Conservation (phyloP, 2,113 vertebrate species). For the Carollia perspicillata region DNA sequence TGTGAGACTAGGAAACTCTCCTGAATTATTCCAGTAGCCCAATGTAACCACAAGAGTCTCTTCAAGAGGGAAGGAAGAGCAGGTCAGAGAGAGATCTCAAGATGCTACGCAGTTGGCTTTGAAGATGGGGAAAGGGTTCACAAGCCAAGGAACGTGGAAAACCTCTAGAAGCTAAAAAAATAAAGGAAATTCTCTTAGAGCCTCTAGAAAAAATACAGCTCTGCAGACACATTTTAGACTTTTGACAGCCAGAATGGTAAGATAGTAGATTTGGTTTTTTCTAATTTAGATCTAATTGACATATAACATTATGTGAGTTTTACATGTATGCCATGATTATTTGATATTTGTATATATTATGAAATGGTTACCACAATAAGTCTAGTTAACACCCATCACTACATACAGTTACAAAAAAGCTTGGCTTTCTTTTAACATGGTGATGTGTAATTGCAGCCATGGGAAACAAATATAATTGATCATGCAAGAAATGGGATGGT, state of each 20-base stretch:
- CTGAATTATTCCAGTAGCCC: background rate
- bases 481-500: rapidly evolving
- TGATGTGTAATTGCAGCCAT: background rate
- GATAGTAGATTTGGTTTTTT: background rate
- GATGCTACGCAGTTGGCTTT: background rate
- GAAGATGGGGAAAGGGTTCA: background rate
- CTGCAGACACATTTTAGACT: background rate
- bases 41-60: background rate
- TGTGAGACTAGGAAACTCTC: background rate
- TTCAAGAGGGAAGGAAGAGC: background rate
- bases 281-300: background rate
- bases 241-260: background rate
- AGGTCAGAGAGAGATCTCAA: background rate
- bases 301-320: background rate
- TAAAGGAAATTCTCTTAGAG: background rate
- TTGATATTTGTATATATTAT: background rate
- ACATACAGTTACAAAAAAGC: background rate
- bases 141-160: background rate
- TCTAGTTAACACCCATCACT: background rate
- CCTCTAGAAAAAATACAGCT: background rate
- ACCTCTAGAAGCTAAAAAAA: background rate
- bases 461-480: background rate
- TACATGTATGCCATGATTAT: background rate
- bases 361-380: background rate
- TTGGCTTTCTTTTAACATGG: background rate